Evolutionary conservation across 2,888 invertebrate genomes (phyloP).

Genomic region (Acleris sparsana): DNA sequence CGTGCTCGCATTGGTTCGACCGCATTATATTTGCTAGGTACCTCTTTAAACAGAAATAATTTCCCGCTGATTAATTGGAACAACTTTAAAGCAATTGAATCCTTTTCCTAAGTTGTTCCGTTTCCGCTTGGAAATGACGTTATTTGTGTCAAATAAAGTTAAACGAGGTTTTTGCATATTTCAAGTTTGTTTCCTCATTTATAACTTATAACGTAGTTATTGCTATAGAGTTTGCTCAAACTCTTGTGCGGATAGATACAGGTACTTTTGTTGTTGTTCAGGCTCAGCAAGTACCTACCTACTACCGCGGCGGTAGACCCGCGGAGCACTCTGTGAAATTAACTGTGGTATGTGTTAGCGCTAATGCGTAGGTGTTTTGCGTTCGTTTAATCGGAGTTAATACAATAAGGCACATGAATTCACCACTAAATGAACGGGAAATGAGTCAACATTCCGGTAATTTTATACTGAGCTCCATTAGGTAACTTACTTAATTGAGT

Average conservation of each 20-base stretch:
- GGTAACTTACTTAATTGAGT: no score
- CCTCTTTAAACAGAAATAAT: no score
- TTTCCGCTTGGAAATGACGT: no score
- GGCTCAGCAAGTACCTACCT: constrained; percentile 16
- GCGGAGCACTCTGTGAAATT: constrained; percentile 52
- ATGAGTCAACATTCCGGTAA: constrained; percentile 1
- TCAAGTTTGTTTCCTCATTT: constrained; percentile 1
- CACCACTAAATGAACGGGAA: constrained; percentile 18
- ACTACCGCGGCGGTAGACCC: constrained; percentile 39
- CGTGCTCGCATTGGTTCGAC: no score
- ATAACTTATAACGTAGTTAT: background rate
- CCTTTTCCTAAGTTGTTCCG: no score
- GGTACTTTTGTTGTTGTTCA: constrained; percentile 6
- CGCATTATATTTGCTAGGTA: no score
- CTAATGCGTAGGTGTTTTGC: constrained; percentile 29
- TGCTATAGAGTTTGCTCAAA: background rate
- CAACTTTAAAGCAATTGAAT: no score
- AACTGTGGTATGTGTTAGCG: constrained; percentile 40
- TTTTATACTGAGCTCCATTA: background rate
- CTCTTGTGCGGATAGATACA: constrained; percentile 1
- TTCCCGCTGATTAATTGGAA: no score
- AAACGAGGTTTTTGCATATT: no score
- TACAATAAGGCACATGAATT: constrained; percentile 8
- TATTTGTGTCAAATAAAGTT: no score
- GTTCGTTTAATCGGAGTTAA: constrained; percentile 18